Conservation (phyloP, 2,888 invertebrate species). For the Resseliella maxima region DNA sequence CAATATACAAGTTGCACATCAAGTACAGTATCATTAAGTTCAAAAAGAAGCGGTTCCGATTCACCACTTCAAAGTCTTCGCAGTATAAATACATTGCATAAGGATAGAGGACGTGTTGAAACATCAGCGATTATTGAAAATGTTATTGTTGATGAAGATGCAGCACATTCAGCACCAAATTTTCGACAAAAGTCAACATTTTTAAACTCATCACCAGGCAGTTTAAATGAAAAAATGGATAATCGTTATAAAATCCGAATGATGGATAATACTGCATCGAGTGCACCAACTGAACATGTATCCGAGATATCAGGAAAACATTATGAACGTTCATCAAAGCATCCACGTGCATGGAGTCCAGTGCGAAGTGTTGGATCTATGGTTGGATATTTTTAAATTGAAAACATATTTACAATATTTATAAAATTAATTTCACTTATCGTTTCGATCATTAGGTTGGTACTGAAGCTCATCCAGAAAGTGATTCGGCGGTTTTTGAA, state of each 20-base stretch:
- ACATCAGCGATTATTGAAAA: slow-evolving; percentile 66
- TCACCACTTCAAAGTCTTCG: slow-evolving; percentile 75
- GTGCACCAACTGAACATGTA: slow-evolving; percentile 66
- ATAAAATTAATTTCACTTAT: no score
- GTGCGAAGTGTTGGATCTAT: slow-evolving; percentile 89
- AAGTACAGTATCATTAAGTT: slow-evolving; percentile 79
- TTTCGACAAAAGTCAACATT: slow-evolving; percentile 72
- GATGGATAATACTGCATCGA: slow-evolving; percentile 64
- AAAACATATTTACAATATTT: no score
- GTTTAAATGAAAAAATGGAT: slow-evolving; percentile 65
- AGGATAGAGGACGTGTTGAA: slow-evolving; percentile 67
- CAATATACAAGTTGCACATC: slow-evolving; percentile 84
- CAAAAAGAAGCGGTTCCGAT: slow-evolving; percentile 67
- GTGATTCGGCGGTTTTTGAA: slow-evolving; percentile 84
- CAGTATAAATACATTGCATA: slow-evolving; percentile 73
- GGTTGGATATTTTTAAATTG: no score
- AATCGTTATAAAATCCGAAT: slow-evolving; percentile 59
- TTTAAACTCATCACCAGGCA: slow-evolving; percentile 66
- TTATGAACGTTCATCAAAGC: slow-evolving; percentile 79
- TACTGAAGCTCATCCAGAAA: slow-evolving; percentile 87
- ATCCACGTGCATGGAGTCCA: slow-evolving; percentile 88
- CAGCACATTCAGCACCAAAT: slow-evolving; percentile 79
- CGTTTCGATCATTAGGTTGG: no score
- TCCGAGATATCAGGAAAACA: slow-evolving; percentile 74
- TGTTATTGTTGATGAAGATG: slow-evolving; percentile 71